Base-by-base conservation (phyloP, 2,797 vertebrate species). In the Crenichthys baileyi region DNA sequence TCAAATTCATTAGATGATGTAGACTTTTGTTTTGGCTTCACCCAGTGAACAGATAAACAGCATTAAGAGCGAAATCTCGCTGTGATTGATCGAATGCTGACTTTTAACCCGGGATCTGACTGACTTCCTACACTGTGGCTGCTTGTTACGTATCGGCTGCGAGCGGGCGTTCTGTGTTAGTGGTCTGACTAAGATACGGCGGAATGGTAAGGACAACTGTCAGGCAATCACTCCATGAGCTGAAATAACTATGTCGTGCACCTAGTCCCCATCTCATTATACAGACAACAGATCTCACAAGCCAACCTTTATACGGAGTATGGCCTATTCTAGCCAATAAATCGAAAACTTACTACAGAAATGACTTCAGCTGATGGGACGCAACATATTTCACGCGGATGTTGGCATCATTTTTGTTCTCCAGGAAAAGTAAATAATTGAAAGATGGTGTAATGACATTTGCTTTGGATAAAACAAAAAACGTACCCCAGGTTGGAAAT, bases 321-420 rank as follows among this genome's bases (percentile, higher is more conserved):
- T n/a, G n/a, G n/a, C 75, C 88, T 77, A 86, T 87, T 88, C 75
- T 56, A 31, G 46, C 79, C 72, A 77, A 87, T 86, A 79, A 77
- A 85, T 77, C 58, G 76, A 81, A 53, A 75, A 89, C 82, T 88
- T 89, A 86, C 78, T 56, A 82, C 76, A 6, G 71, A 72, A 79
- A 86, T 86, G 78, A 89, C 73, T 77, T 41, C 79, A 87, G 73
- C 72, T 87, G 89, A 87, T 82, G 84, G 83, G 87, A 70, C 80
- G 72, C 61, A 58, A 70, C 76, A 39, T 78, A 58, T 76, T 73
- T 81, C 76, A 61, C 58, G 63, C 55, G 61, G 2, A 39, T 36
- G 61, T 8, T 6, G 6, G 50, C 60, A 48, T 44, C 5, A 26
- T 46, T 61, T 26, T 7, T 9, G 16, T 36, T 56, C 36, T 73